Evolutionary conservation across 2,797 vertebrate genomes (phyloP), one percentile per base, ranked within the genome.

Genomic region (Xiphophorus birchmanni): DNA sequence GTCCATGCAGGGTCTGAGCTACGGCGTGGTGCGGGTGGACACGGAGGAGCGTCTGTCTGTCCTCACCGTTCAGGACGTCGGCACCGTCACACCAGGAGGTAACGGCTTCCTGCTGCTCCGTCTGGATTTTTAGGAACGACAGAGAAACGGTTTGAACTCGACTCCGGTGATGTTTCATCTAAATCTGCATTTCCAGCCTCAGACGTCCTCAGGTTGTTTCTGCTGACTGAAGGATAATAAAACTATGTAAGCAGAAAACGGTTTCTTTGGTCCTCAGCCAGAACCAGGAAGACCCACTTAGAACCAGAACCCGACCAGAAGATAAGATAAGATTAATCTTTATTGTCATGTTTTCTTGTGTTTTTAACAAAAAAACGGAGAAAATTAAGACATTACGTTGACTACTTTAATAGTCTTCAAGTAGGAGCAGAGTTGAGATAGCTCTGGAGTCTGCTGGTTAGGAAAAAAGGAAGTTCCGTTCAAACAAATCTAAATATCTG

Each of bases 11-110:
- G 99, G 99, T 18, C 96, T 99, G 88, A 98, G 96, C 18, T 97
- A 99, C 0, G 97, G 97, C 0, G 99, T 99, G 73, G 99, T 99
- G 87, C 93, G 98, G 29, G 98, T 99, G 23, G 99, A 99, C 94
- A 98, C 98, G 0, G 99, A 99, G 90, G 99, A 99, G 79, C 97
- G 98, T 12, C 96, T 99, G 26, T 99, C 99, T 0, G 98, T 99
- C 71, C 97, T 99, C 76, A 99, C 99, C 0, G 97, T 99, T 77
- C 99, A 99, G 94, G 99, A 99, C 75, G 98, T 99, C 5, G 98
- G 99, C 76, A 97, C 98, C 0, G 98, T 99, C 84, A 97, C 97
- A 93, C 97, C 98, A 2, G 99, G 98, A 97, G 98, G 99, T 99
- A 91, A 83, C 35, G 7, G 2, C 45, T 40, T 23, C 37, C 35